Conservation (phyloP, 2,113 vertebrate genomes). For the Rhabdomys dilectus region DNA sequence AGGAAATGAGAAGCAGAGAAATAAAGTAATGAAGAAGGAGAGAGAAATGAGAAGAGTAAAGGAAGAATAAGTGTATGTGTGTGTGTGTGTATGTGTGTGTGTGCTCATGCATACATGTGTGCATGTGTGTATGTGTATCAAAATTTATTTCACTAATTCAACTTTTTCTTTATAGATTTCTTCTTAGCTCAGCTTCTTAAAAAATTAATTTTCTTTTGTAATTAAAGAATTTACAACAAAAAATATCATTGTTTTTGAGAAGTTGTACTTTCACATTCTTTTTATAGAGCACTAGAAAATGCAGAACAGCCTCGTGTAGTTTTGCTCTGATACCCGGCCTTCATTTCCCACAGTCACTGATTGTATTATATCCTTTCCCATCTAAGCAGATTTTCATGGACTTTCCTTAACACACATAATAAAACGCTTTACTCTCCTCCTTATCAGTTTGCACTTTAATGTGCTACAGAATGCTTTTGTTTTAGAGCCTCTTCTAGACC, state of each 20-base stretch:
- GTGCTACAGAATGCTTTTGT: neutral
- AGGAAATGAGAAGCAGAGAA: neutral
- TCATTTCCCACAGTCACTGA: neutral
- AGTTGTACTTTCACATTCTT: neutral
- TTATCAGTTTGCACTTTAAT: neutral
- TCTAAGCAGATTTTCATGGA: neutral
- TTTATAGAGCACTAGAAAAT: neutral
- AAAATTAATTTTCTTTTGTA: neutral
- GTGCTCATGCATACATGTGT: too few relatives aligned
- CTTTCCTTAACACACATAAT: constrained; percentile 42
- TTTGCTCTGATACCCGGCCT: neutral
- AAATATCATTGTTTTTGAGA: neutral
- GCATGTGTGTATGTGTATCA: too few relatives aligned
- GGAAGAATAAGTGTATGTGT: neutral
- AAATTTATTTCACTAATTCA: neutral
- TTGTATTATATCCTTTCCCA: neutral
- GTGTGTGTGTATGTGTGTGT: too few relatives aligned
- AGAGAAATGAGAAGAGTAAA: neutral
- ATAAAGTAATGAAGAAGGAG: neutral
- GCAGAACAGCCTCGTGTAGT: too few relatives aligned
- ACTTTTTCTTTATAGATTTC: neutral
- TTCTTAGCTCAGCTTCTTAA: neutral
- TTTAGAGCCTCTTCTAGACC: neutral
- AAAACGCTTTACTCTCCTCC: neutral
- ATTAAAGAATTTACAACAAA: neutral